phyloP scores from a whole-genome alignment of 2,797 vertebrate genomes.

The Valencia hispanica region DNA sequence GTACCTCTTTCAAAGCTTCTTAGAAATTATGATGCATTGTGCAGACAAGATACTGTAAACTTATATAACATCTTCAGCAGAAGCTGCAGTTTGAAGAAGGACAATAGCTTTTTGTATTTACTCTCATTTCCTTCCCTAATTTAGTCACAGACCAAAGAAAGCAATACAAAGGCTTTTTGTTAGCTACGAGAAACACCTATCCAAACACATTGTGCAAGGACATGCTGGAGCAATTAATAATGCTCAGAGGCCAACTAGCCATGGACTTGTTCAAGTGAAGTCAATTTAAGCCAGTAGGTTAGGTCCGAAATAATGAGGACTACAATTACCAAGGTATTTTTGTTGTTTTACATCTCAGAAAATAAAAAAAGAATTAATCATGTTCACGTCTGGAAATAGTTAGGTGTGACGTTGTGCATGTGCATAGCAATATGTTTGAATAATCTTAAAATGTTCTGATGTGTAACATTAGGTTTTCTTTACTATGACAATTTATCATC shows the following conservation, averaged over 20 bases:
- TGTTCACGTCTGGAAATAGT: conserved; percentile 39
- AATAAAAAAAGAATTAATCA: conserved; percentile 34
- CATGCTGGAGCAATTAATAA: conserved; percentile 82
- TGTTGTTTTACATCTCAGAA: conserved; percentile 52
- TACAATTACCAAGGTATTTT: conserved; percentile 61
- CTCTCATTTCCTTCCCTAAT: conserved; percentile 88
- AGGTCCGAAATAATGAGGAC: conserved; percentile 64
- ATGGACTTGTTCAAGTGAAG: conserved; percentile 65
- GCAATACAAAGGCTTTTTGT: conserved; percentile 88
- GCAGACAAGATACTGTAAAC: conserved; percentile 77
- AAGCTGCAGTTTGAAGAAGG: conserved; percentile 72
- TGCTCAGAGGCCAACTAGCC: conserved; percentile 73
- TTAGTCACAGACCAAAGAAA: conserved; percentile 87
- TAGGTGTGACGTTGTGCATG: conserved; percentile 18
- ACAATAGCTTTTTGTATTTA: conserved; percentile 89
- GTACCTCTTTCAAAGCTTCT: conserved; percentile 12
- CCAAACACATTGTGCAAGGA: conserved; percentile 84
- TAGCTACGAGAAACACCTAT: conserved; percentile 83
- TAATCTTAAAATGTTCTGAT: conserved; percentile 32
- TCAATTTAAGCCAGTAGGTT: conserved; percentile 57
- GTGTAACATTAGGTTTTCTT: conserved; percentile 18
- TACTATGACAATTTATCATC: conserved; percentile 34
- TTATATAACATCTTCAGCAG: conserved; percentile 76
- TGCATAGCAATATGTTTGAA: conserved; percentile 21
- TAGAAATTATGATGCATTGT: conserved; percentile 70